phyloP scores from a whole-genome alignment of 2,113 vertebrate genomes.

The Vanacampus margaritifer region DNA sequence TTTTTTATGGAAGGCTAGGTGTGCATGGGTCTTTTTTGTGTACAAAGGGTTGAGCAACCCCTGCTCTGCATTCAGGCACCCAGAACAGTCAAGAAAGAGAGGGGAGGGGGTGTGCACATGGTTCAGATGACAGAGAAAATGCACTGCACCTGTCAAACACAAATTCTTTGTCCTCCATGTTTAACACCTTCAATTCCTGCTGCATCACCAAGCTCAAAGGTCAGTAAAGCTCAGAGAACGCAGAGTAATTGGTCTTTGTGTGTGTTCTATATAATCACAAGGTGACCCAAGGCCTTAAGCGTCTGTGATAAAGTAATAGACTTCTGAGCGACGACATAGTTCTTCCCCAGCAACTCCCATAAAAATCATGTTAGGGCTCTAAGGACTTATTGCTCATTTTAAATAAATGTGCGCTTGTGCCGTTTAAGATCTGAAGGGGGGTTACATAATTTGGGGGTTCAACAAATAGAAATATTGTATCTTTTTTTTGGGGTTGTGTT shows the following conservation, averaged over 20 bases:
- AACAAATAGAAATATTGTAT: too few species aligned
- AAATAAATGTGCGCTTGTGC: neutral
- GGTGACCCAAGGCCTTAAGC: neutral
- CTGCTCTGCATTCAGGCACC: constrained; percentile 14
- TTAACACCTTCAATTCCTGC: constrained; percentile 52
- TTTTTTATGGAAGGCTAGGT: neutral
- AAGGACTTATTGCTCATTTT: neutral
- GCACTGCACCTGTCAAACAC: constrained; percentile 60
- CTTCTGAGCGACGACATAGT: constrained; percentile 13
- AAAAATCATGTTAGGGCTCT: constrained; percentile 27
- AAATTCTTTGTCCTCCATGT: constrained; percentile 62
- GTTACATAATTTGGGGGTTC: too few species aligned
- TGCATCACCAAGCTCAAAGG: constrained; percentile 39
- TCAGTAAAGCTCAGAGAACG: constrained; percentile 16
- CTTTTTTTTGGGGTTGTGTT: too few species aligned
- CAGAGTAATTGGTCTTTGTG: neutral
- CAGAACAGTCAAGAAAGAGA: constrained; percentile 39
- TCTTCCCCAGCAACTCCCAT: constrained; percentile 22
- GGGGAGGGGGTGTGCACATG: constrained; percentile 23
- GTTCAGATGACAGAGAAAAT: constrained; percentile 52
- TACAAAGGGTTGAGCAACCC: constrained; percentile 4
- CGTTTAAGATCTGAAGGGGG: neutral
- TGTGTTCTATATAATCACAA: constrained; percentile 21
- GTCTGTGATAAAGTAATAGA: constrained; percentile 31
- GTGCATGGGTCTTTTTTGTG: constrained; percentile 14